Conservation (phyloP, 2,797 vertebrate species). For the Eulemur mongoz region DNA sequence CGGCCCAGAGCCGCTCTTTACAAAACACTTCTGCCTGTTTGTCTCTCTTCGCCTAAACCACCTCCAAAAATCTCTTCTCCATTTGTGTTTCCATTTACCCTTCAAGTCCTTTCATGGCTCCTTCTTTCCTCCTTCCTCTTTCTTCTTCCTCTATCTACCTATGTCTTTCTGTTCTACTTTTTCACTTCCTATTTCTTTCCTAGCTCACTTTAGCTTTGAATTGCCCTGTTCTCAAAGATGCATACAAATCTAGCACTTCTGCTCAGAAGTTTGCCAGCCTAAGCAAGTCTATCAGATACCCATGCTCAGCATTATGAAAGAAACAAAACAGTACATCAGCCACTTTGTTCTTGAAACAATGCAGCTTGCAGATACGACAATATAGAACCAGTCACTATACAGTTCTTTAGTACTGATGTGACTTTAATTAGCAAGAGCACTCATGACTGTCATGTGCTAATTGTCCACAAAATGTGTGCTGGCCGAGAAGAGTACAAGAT, state of each 20-base stretch:
- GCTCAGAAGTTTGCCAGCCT: constrained; percentile 71
- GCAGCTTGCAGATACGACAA: neutral
- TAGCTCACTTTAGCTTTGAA: constrained; percentile 53
- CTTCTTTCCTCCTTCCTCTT: constrained; percentile 64
- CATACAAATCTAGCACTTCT: constrained; percentile 62
- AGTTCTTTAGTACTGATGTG: neutral
- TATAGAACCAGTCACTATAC: neutral
- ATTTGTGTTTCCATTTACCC: constrained; percentile 49
- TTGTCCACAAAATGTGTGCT: neutral
- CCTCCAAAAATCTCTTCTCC: neutral
- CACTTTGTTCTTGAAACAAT: constrained; percentile 10
- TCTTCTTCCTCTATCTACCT: constrained; percentile 65
- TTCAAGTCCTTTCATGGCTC: constrained; percentile 40
- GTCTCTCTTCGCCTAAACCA: neutral
- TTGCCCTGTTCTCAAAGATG: constrained; percentile 44
- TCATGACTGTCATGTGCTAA: constrained; percentile 45
- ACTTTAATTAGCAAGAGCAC: constrained; percentile 39
- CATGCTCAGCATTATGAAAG: constrained; percentile 66
- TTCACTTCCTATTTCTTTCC: constrained; percentile 69
- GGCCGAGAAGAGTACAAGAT: neutral
- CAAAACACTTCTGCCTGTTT: neutral
- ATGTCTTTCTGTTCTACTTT: constrained; percentile 61
- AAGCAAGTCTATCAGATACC: constrained; percentile 72
- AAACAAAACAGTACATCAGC: constrained; percentile 63
- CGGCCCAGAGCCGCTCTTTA: neutral